A percentile compares a stretch with the other conserved stretches of the same genome.
Conservation (phyloP, 2,797 vertebrate genomes). For the Linurgus olivaceus region DNA sequence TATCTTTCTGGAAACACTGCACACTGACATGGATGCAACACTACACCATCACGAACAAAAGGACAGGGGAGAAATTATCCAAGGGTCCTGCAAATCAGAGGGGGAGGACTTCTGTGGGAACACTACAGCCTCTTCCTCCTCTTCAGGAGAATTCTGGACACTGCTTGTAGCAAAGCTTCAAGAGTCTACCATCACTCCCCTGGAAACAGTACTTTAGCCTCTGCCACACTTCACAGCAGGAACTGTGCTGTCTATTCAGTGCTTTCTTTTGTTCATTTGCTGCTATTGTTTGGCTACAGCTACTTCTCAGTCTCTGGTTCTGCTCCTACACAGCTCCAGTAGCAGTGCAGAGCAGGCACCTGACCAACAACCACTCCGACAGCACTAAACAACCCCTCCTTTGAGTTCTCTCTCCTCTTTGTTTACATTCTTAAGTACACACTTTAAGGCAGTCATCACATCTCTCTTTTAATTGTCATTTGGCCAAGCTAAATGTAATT, state of each 20-base stretch:
- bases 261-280: background rate
- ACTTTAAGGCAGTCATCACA: constrained; percentile 49
- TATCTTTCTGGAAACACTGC: background rate
- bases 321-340: background rate
- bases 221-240: background rate
- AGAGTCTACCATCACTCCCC: background rate
- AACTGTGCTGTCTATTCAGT: background rate
- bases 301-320: background rate
- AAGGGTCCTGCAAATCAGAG: background rate
- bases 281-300: background rate
- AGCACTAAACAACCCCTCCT: background rate
- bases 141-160: background rate
- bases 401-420: background rate
- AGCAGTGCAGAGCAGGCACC: background rate
- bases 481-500: constrained; percentile 67
- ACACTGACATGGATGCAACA: background rate
- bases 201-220: background rate
- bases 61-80: background rate
- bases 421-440: constrained; percentile 51
- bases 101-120: background rate
- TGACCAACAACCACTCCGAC: background rate
- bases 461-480: constrained; percentile 56
- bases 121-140: background rate
- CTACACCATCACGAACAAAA: background rate
- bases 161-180: background rate